phyloP scores from a whole-genome alignment of 1,140 invertebrate species.

The Ceratina australensis region DNA sequence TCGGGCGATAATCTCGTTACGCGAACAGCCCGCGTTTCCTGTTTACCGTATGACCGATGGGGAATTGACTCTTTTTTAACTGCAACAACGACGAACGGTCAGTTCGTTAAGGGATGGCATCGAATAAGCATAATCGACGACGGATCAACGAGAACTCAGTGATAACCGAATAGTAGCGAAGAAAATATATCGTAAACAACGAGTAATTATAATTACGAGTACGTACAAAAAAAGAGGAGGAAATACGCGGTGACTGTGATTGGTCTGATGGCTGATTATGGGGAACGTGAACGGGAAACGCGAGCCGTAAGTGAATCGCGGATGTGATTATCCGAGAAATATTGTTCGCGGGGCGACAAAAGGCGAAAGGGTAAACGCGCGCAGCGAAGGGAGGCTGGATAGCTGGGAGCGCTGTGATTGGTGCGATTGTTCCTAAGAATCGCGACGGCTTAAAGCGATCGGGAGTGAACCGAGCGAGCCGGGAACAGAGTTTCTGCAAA shows the following conservation, averaged over 20 bases:
- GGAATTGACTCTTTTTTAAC: no score
- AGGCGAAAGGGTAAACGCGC: conserved; percentile 11
- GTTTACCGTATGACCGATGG: no score
- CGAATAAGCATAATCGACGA: no score
- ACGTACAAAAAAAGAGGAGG: not conserved
- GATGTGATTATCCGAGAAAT: conserved; percentile 35
- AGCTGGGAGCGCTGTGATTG: conserved; percentile 21
- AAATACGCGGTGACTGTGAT: not conserved
- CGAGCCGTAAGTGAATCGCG: conserved; percentile 20
- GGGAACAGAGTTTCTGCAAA: conserved; percentile 8
- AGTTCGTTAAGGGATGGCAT: no score
- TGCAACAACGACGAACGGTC: no score
- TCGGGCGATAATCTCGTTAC: conserved; percentile 60
- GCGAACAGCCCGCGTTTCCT: not conserved
- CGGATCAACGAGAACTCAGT: not conserved
- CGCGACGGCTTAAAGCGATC: conserved; percentile 21
- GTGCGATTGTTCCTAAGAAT: conserved; percentile 26
- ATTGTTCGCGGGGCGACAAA: conserved; percentile 15
- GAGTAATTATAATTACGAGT: not conserved
- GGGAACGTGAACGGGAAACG: conserved; percentile 16
- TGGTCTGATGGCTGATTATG: conserved; percentile 25
- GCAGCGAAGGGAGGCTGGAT: conserved; percentile 1
- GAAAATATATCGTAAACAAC: not conserved
- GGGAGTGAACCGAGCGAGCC: not conserved
- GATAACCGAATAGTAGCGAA: no score